These are phyloP conservation scores for Paradisaea rubra DNA, from an alignment of 2,113 vertebrate species.

Conservation along the genomic window DNA sequence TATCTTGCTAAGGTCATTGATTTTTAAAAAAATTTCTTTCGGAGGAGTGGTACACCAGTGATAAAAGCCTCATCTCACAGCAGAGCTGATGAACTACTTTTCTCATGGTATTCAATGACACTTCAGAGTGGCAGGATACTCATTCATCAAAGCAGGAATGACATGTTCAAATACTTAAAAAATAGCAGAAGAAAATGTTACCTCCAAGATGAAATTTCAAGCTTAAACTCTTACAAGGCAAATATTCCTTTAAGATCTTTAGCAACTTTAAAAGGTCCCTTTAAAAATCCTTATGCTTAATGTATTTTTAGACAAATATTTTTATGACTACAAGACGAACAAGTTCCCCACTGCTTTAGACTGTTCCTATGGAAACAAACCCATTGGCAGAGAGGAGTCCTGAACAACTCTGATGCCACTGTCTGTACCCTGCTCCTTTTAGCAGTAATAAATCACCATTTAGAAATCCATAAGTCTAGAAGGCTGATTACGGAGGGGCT, in stretches of 20 bases:
- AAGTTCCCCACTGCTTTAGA: slow-evolving; percentile 12
- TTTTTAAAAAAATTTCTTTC: not conserved
- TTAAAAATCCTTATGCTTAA: slow-evolving; percentile 24
- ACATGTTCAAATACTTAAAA: not conserved
- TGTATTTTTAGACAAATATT: slow-evolving; percentile 59
- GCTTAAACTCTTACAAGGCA: not conserved
- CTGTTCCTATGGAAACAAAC: slow-evolving; percentile 61
- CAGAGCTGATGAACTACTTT: not conserved
- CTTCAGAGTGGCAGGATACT: not conserved
- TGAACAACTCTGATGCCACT: slow-evolving; percentile 4
- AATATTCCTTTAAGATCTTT: not conserved
- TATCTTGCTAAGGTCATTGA: not conserved
- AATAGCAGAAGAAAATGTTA: not conserved
- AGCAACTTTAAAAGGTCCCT: not conserved
- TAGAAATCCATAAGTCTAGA: not conserved
- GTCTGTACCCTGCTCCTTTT: not conserved
- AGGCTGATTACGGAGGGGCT: not conserved
- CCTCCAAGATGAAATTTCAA: not conserved
- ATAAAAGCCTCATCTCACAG: not conserved
- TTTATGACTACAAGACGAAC: slow-evolving; percentile 34
- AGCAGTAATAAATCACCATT: not conserved
- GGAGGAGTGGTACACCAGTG: not conserved
- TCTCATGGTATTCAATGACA: not conserved
- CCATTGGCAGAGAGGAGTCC: slow-evolving; percentile 5
- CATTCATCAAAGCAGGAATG: not conserved